Base-by-base conservation (phyloP, 2,113 vertebrate species). In the Psittacara wagleri region DNA sequence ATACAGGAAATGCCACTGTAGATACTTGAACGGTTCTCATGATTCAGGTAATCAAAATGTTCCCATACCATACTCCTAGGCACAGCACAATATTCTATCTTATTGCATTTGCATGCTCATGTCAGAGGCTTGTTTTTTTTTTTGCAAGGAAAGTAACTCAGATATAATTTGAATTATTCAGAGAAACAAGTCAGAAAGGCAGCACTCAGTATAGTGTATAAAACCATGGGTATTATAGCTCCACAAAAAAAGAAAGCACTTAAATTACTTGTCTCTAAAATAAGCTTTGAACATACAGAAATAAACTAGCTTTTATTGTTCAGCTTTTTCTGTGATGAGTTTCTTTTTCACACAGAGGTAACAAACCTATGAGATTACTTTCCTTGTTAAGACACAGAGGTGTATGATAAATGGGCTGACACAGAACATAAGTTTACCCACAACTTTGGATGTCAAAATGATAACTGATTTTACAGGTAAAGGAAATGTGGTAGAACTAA, bases 171-270 rank as follows among this genome's bases (percentile, higher is more conserved):
- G 83, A 91, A 88, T 90, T 93, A 83, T 83, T 93, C 84, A 91
- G 67, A 90, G 41, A 88, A 96, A 90, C 25, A 83, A 92, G 80
- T 67, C 80, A 94, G 83, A 88, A 92, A 96, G 46, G 35, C 61
- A 90, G 59, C 29, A 33, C 64, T 73, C 8, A 1, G 31, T 78
- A 79, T 0, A 83, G 78, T 24, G 35, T 20, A 73, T 48, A 85
- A 90, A 86, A 82, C 44, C 43, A 81, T 22, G 17, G 46, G 41
- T 74, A 80, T 77, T 79, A 24, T 39, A 79, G 85, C 62, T 77
- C 29, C 43, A 94, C 16, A 46, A 1, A 52, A 59, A 66, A 62
- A 62, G 39, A 64, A 64, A 66, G 35, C 1, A 19, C 63, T 78
- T 81, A 69, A 88, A 49, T 78, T 74, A 63, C 61, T 64, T 78